phyloP scores from a whole-genome alignment of 64 coral and sea anemone genomes.

The Cladopsammia gracilis region DNA sequence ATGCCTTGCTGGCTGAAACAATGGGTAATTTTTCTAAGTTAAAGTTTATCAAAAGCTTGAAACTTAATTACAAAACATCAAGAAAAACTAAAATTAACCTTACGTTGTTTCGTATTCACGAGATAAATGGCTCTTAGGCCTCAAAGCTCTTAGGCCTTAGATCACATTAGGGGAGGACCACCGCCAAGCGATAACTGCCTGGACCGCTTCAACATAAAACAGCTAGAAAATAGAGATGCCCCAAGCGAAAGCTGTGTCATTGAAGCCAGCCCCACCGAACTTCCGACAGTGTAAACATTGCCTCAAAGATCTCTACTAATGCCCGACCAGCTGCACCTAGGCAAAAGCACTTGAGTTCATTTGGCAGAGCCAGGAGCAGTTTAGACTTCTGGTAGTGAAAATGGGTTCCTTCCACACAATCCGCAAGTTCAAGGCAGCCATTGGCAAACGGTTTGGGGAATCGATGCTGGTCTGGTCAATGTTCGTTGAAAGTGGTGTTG shows the following conservation, averaged over 20 bases:
- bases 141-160: no score
- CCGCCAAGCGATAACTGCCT: constrained; percentile 66
- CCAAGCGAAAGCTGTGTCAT: constrained; percentile 53
- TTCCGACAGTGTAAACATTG: constrained; percentile 77
- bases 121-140: no score
- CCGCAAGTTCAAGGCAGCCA: constrained; percentile 51
- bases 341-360: constrained; percentile 53
- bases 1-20: no score
- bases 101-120: no score
- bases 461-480: constrained; percentile 54
- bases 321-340: constrained; percentile 37
- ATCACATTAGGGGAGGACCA: constrained; percentile 1
- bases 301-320: constrained; percentile 62
- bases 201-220: constrained; percentile 63
- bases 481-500: constrained; percentile 53
- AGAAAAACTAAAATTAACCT: no score
- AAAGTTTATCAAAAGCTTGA: no score
- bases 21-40: no score
- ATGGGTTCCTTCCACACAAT: constrained; percentile 54
- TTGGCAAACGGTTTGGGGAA: constrained; percentile 72
- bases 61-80: no score
- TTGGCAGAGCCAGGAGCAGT: constrained; percentile 50
- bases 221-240: neutral
- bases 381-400: constrained; percentile 34
- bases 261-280: constrained; percentile 78